These are phyloP conservation scores for Aurelia sp. DNA, from an alignment of 30 jellyfish, hydroid and myxozoan genomes.

Conservation along the genomic window DNA sequence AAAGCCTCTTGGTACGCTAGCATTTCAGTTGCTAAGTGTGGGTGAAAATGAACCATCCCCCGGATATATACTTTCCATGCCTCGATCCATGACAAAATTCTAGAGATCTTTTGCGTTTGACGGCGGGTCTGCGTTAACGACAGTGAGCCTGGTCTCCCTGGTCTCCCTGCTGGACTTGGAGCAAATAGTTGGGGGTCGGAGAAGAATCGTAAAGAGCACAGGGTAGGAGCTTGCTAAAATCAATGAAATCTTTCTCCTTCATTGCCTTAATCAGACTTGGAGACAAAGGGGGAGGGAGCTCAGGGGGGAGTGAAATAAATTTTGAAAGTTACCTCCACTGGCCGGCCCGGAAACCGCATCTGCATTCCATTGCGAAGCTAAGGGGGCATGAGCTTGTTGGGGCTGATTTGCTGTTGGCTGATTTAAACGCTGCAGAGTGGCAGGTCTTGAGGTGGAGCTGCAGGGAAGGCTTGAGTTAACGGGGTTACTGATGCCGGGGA, in stretches of 20 bases:
- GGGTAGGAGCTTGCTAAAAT: neutral
- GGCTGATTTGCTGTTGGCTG: no score
- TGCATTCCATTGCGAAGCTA: neutral
- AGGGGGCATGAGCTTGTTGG: neutral
- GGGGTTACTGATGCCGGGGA: neutral
- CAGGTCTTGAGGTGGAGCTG: neutral
- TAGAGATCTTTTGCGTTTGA: neutral
- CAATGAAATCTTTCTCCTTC: slow-evolving; percentile 3
- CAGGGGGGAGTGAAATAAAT: neutral
- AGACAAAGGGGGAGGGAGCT: slow-evolving; percentile 12
- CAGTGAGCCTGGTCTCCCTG: neutral
- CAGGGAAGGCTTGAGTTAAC: neutral
- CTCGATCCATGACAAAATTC: neutral
- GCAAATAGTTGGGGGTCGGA: neutral
- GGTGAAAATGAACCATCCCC: slow-evolving; percentile 23
- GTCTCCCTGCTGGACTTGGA: slow-evolving; percentile 1
- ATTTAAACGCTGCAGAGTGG: neutral
- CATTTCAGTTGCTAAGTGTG: neutral
- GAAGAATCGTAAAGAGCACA: neutral
- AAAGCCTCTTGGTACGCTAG: slow-evolving; percentile 20
- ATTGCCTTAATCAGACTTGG: neutral
- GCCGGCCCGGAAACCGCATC: neutral
- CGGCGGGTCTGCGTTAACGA: neutral
- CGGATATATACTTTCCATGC: slow-evolving; percentile 19
- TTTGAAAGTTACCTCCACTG: neutral